phyloP scores from a whole-genome alignment of 1,140 invertebrate species.

The Ephestia elutella region DNA sequence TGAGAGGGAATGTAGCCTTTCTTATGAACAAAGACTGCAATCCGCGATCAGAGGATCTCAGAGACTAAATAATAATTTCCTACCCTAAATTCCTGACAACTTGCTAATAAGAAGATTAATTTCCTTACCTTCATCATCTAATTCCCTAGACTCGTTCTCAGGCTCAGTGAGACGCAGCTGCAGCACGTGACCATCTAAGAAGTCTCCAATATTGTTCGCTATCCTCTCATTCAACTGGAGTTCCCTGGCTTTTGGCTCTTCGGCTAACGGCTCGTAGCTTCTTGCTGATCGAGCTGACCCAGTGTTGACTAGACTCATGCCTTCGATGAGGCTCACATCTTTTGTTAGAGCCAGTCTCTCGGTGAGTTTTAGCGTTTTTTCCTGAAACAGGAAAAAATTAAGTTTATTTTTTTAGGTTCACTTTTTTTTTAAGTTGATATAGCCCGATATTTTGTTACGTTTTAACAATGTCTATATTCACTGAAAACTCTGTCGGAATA shows the following conservation, averaged over 20 bases:
- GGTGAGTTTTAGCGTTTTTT: conserved; percentile 63
- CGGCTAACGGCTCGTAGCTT: conserved; percentile 59
- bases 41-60: no score
- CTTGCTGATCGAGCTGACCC: conserved; percentile 57
- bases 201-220: conserved; percentile 59
- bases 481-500: no score
- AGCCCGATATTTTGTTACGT: no score
- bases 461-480: no score
- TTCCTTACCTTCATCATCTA: conserved; percentile 63
- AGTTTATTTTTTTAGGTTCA: neutral
- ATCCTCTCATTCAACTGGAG: conserved; percentile 61
- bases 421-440: conserved; percentile 1
- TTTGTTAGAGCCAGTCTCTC: conserved; percentile 52
- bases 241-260: conserved; percentile 62
- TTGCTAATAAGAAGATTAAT: neutral
- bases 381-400: conserved; percentile 39
- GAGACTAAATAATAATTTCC: no score
- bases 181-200: conserved; percentile 61
- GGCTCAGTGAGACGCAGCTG: conserved; percentile 56
- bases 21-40: no score
- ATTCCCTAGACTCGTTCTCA: conserved; percentile 45
- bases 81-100: no score
- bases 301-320: conserved; percentile 57
- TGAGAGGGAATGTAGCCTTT: no score
- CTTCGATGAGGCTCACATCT: conserved; percentile 55